Conservation (phyloP, 2,888 invertebrate species). For the Enoplolaimus lenunculus region DNA sequence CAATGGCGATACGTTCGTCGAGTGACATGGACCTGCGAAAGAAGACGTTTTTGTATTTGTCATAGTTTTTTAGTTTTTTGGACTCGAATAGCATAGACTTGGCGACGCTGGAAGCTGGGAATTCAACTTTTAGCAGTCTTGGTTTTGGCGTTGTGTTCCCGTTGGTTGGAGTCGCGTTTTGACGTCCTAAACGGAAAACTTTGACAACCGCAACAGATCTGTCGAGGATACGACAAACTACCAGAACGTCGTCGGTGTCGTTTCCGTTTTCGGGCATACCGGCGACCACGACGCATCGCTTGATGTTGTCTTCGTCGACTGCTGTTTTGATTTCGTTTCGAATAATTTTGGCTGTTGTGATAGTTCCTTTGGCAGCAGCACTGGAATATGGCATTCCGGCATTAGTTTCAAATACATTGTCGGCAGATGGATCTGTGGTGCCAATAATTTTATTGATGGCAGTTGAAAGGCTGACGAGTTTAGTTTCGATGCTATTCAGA, state of each 20-base stretch:
- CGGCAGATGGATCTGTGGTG: conserved; percentile 48
- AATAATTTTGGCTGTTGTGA: conserved; percentile 79
- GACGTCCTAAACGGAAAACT: not conserved
- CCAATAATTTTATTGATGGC: not conserved
- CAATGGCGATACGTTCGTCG: not conserved
- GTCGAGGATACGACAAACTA: not conserved
- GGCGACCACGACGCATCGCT: not conserved
- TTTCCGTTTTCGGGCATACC: not conserved
- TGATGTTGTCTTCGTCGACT: not conserved
- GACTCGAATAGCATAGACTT: conserved; percentile 3
- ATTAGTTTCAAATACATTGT: conserved; percentile 75
- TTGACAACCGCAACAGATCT: not conserved
- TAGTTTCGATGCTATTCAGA: not conserved
- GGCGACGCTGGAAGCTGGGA: not conserved
- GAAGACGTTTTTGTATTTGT: not conserved
- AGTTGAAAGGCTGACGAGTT: not conserved
- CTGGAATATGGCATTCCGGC: conserved; percentile 98
- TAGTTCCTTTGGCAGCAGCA: conserved; percentile 98
- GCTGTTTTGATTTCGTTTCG: conserved; percentile 45
- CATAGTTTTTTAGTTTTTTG: not conserved
- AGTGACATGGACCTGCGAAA: not conserved
- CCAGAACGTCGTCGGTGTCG: not conserved
- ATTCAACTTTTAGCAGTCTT: not conserved
- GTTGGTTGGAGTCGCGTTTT: not conserved
- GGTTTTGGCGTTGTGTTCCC: not conserved